Evolutionary conservation across 2,797 vertebrate genomes (phyloP).

Genomic region (Vireo griseus): DNA sequence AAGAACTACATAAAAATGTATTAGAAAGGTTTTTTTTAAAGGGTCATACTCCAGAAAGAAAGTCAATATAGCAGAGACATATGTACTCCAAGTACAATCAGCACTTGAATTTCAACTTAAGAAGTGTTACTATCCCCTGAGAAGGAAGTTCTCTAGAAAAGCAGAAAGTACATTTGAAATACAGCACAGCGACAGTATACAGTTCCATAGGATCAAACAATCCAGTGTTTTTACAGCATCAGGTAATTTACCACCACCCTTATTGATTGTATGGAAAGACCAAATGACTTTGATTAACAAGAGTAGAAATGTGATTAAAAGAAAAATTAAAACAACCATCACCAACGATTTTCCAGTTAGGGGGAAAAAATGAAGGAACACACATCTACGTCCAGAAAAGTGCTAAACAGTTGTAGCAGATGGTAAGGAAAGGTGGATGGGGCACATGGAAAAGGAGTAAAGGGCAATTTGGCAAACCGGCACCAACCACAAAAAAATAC

Average conservation of each 20-base stretch:
- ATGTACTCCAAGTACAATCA: background rate
- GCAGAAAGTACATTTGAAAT: background rate
- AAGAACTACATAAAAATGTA: background rate
- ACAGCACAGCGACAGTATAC: background rate
- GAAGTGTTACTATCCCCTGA: background rate
- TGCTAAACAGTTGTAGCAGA: constrained; percentile 58
- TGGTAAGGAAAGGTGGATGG: constrained; percentile 52
- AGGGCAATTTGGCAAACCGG: constrained; percentile 62
- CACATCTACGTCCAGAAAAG: constrained; percentile 40
- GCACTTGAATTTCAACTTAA: background rate
- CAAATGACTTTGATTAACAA: constrained; percentile 18
- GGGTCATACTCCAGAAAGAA: background rate
- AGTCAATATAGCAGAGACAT: background rate
- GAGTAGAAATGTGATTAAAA: background rate
- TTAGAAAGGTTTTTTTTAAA: background rate
- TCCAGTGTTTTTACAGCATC: background rate
- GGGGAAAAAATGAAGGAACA: constrained; percentile 31
- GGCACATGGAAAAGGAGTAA: constrained; percentile 41
- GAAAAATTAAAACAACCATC: constrained; percentile 43
- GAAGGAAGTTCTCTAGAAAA: background rate
- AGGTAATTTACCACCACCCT: background rate
- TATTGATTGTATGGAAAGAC: background rate
- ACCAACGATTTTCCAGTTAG: constrained; percentile 38
- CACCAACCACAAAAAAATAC: constrained; percentile 78
- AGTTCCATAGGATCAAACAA: background rate